Evolutionary conservation across 1,140 invertebrate species (phyloP).

Genomic region (Cydia amplana): DNA sequence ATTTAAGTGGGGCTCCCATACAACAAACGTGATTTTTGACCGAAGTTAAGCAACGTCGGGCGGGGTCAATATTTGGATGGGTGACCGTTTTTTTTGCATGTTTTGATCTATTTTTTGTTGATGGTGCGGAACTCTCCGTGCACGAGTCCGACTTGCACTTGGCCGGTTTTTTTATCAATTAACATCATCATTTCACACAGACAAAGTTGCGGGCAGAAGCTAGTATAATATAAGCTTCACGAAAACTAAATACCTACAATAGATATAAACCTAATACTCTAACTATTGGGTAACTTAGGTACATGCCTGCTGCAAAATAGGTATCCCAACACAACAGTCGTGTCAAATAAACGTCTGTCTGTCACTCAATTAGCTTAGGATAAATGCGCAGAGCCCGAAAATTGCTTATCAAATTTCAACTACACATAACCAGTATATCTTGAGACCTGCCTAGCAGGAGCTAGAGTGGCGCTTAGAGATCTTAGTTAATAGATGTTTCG

Average conservation of each 20-base stretch:
- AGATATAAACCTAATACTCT: not conserved
- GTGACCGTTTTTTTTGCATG: too few relatives aligned
- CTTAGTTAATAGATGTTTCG: not conserved
- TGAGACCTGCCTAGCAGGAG: not conserved
- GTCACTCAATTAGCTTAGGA: constrained; percentile 24
- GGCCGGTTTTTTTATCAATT: too few relatives aligned
- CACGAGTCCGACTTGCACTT: too few relatives aligned
- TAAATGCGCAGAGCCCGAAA: constrained; percentile 18
- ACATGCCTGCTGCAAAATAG: not conserved
- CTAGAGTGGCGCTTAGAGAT: not conserved
- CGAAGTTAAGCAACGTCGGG: too few relatives aligned
- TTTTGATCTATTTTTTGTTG: too few relatives aligned
- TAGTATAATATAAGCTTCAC: too few relatives aligned
- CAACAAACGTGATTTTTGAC: too few relatives aligned
- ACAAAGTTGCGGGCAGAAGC: too few relatives aligned
- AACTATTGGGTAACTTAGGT: not conserved
- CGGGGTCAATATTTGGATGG: too few relatives aligned
- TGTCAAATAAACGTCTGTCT: constrained; percentile 30
- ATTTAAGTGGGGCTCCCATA: too few relatives aligned
- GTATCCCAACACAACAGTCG: constrained; percentile 1
- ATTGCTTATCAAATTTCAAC: constrained; percentile 31
- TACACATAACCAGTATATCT: not conserved
- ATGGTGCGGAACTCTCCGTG: too few relatives aligned
- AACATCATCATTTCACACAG: too few relatives aligned
- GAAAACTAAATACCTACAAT: not conserved